Evolutionary conservation across 2,797 vertebrate species (phyloP).

Genomic region (Dendrocincla fuliginosa): DNA sequence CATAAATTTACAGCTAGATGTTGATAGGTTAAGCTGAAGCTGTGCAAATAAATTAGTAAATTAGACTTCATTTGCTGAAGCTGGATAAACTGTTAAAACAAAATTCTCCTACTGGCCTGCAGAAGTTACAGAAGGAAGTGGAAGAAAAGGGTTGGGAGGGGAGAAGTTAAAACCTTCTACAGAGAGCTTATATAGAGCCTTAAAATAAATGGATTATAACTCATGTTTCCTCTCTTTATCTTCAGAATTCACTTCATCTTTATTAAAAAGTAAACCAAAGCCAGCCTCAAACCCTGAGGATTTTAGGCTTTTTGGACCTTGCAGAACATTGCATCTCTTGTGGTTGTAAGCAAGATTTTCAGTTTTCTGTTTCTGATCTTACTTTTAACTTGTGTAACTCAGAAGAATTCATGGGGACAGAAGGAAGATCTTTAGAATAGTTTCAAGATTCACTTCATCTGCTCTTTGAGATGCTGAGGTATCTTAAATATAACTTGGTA

Average conservation of each 20-base stretch:
- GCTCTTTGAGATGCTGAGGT: not conserved
- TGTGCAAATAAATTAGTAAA: not conserved
- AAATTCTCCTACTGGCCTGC: not conserved
- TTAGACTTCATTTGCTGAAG: not conserved
- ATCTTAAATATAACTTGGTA: not conserved
- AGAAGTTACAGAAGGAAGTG: not conserved
- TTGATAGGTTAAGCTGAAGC: not conserved
- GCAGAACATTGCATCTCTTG: not conserved
- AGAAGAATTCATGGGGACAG: not conserved
- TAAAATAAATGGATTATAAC: not conserved
- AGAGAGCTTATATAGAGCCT: not conserved
- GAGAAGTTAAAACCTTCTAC: not conserved
- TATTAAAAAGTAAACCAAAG: not conserved
- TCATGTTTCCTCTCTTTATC: not conserved
- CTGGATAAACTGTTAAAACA: not conserved
- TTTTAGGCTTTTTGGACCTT: not conserved
- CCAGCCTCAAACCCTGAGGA: not conserved
- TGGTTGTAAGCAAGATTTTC: not conserved
- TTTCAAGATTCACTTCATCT: not conserved
- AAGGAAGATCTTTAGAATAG: not conserved
- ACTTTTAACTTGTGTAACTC: not conserved
- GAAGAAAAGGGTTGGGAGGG: fast-evolving
- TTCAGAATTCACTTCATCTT: not conserved
- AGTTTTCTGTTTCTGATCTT: not conserved
- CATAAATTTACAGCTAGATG: not conserved